Evolutionary conservation across 1,140 invertebrate species (phyloP), one percentile per base, ranked within the genome.

Genomic region (Drosophila virilis): DNA sequence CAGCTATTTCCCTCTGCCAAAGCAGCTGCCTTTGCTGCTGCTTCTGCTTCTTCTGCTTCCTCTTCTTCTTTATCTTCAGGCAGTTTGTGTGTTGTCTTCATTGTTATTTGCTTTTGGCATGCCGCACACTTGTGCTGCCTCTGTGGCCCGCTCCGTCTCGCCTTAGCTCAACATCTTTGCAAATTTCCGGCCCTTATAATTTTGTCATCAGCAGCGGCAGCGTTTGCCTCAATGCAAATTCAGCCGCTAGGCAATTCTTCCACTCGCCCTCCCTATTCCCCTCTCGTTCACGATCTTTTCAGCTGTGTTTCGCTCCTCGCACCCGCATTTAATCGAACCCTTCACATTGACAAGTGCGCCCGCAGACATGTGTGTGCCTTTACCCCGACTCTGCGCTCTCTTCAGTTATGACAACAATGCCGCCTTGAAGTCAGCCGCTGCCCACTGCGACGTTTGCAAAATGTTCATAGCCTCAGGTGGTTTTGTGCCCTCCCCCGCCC

Each of bases 391-490:
- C 10, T 48, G 17, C 6, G 1, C 51, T 43, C 40, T 51, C 22
- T 12, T 60, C 42, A 51, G 72, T 62, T 70, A 51, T 57, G 65
- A 61, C 71, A 74, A 74, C 64, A 69, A 74, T 70, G 66, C 71
- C 58, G 72, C 67, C 67, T 74, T 70, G 59, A 74, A 74, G 72
- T 74, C 72, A 74, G 58, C 55, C 43, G 43, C 55, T 43, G 64
- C 43, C 42, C 66, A 46, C 43, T 46, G 45, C 58, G 33, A n/a
- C 35, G 57, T 42, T 42, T 69, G 66, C 65, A 69, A 57, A 74
- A 74, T 70, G 8, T 70, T 37, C 46, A 59, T 70, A 74, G 60
- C 68, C 55, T 75, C 67, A 75, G 73, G 73, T 75, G 67, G 73
- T 71, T 74, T 37, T 66, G 32, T 15, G n/a, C 33, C 46, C 52